Conservation (phyloP, 2,888 invertebrate genomes). For the Prosapia bicincta region DNA sequence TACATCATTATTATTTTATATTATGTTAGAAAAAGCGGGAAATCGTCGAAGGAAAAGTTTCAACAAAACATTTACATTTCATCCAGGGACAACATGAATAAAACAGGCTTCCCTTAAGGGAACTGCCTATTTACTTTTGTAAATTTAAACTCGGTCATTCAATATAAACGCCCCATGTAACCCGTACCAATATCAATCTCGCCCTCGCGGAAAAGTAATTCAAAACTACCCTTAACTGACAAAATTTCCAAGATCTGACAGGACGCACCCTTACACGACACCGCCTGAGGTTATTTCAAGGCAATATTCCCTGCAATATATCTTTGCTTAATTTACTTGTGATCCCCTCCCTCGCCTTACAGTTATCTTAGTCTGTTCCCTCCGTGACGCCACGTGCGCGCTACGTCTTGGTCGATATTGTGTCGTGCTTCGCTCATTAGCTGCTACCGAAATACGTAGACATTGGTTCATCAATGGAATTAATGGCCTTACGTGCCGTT, state of each 20-base stretch:
- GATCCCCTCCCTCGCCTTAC: not conserved
- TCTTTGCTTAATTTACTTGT: not conserved
- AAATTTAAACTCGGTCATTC: too few relatives aligned
- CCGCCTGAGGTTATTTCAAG: not conserved
- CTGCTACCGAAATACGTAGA: not conserved
- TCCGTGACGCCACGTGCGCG: not conserved
- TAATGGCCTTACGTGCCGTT: too few relatives aligned
- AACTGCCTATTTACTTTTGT: too few relatives aligned
- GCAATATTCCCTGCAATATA: not conserved
- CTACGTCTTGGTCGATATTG: not conserved
- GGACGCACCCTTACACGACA: not conserved
- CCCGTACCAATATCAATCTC: not conserved
- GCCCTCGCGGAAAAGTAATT: not conserved
- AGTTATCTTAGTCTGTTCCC: not conserved
- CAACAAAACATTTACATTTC: too few relatives aligned
- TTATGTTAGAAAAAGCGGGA: too few relatives aligned
- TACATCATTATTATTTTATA: too few relatives aligned
- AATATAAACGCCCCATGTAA: not conserved
- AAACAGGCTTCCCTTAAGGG: too few relatives aligned
- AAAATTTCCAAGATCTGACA: not conserved
- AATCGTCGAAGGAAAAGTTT: too few relatives aligned
- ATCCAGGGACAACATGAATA: too few relatives aligned
- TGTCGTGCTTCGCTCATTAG: not conserved
- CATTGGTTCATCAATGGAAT: too few relatives aligned
- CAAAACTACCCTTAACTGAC: not conserved